These are phyloP conservation scores for Merluccius polli DNA, from an alignment of 2,797 vertebrate genomes.

Conservation along the genomic window DNA sequence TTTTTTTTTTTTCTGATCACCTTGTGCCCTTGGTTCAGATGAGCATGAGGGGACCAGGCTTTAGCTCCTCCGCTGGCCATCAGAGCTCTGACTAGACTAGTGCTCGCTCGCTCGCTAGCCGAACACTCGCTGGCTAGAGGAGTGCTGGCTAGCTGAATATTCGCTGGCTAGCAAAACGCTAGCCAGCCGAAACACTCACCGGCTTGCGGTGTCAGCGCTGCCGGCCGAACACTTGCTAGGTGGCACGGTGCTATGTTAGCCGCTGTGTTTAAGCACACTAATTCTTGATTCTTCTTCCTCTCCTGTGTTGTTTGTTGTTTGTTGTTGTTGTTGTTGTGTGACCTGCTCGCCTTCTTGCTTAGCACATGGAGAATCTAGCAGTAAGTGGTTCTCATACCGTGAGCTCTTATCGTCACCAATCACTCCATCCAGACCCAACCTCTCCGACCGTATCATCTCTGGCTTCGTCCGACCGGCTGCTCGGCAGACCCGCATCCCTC, in stretches of 20 bases:
- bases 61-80: background rate
- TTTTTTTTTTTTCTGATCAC: background rate
- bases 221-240: constrained; percentile 14
- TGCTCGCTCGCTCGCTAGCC: background rate
- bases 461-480: constrained; percentile 36
- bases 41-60: background rate
- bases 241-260: constrained; percentile 55
- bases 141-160: background rate
- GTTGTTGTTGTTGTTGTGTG: constrained; percentile 60
- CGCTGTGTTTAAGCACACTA: constrained; percentile 80
- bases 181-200: background rate
- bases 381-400: constrained; percentile 98
- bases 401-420: constrained; percentile 68
- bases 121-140: background rate
- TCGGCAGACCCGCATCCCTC: background rate
- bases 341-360: constrained; percentile 98
- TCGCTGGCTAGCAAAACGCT: background rate
- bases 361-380: constrained; percentile 99
- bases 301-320: constrained; percentile 52
- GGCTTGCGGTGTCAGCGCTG: background rate
- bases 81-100: background rate
- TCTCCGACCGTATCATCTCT: constrained; percentile 76
- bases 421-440: constrained; percentile 65
- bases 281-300: constrained; percentile 88
- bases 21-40: background rate